Conservation (phyloP, 2,797 vertebrate species). For the Capromys pilorides region DNA sequence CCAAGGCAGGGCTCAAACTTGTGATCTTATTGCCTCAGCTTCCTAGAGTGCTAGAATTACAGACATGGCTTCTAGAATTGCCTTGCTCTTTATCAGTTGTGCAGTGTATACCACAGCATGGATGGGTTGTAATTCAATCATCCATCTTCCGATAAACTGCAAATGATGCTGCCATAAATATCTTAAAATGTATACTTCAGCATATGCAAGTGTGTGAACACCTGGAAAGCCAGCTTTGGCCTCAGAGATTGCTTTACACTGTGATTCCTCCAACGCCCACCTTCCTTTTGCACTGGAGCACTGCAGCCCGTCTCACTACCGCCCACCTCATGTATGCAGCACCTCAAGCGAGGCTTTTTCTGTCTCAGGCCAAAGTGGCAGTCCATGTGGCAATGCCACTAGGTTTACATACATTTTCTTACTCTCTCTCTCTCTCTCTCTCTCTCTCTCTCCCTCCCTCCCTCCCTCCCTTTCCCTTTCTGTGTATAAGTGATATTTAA, state of each 20-base stretch:
- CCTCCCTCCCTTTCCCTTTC: too few relatives aligned
- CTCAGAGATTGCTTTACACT: background rate
- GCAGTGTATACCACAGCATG: accelerated
- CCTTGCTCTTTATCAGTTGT: background rate
- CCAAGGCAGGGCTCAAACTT: background rate
- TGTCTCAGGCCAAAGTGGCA: background rate
- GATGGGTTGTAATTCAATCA: background rate
- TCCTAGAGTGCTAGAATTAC: background rate
- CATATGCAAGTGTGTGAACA: background rate
- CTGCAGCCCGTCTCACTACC: background rate
- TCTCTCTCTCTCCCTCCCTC: too few relatives aligned
- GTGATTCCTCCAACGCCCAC: background rate
- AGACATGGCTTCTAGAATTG: background rate
- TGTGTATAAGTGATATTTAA: too few relatives aligned
- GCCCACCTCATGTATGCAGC: background rate
- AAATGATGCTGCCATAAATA: background rate
- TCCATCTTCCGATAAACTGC: background rate
- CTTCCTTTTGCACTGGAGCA: background rate
- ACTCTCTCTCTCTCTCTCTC: background rate
- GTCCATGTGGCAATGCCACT: too few relatives aligned
- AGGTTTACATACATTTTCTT: background rate
- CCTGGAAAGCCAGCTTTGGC: background rate
- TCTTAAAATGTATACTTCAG: background rate
- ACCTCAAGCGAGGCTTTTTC: background rate
- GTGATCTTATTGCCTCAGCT: background rate